Percentiles rank a stretch among this genome's conserved stretches.
Evolutionary conservation across 2,797 vertebrate genomes (phyloP).

Genomic region (Clarias platycephalus): DNA sequence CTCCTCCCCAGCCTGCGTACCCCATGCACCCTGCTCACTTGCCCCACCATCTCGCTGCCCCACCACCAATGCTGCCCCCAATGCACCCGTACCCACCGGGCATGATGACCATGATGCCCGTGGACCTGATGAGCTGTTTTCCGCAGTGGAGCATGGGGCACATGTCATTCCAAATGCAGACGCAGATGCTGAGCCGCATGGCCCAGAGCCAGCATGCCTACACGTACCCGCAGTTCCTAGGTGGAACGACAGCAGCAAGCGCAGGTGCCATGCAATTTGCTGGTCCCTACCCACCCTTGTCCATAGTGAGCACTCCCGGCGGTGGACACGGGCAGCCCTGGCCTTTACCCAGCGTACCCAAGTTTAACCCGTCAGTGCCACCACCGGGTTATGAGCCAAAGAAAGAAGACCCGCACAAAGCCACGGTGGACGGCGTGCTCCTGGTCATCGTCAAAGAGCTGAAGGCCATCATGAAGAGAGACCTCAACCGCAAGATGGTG

Average conservation of each 20-base stretch:
- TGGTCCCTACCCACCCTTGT: slow-evolving; percentile 81
- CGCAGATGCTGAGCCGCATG: slow-evolving; percentile 96
- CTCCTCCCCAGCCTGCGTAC: slow-evolving; percentile 80
- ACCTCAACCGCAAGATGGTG: slow-evolving; percentile 98
- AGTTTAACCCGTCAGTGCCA: slow-evolving; percentile 94
- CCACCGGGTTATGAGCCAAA: slow-evolving; percentile 90
- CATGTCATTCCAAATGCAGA: slow-evolving; percentile 99
- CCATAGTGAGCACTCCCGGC: slow-evolving; percentile 70
- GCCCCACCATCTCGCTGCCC: slow-evolving; percentile 72
- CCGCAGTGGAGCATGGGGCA: slow-evolving; percentile 92
- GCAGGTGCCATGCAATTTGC: slow-evolving; percentile 78
- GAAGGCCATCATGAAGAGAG: slow-evolving; percentile 98
- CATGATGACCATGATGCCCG: slow-evolving; percentile 89
- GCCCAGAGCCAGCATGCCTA: slow-evolving; percentile 88
- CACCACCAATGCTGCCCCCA: slow-evolving; percentile 80
- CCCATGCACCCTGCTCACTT: slow-evolving; percentile 80
- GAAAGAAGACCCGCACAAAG: slow-evolving; percentile 97
- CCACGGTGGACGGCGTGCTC: slow-evolving; percentile 93
- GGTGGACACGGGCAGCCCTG: slow-evolving; percentile 81
- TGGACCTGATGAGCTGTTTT: slow-evolving; percentile 91
- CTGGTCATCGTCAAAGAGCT: slow-evolving; percentile 94
- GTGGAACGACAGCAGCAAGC: slow-evolving; percentile 54
- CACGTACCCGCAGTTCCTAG: slow-evolving; percentile 85
- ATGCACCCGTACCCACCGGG: slow-evolving; percentile 81
- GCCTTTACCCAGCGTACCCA: slow-evolving; percentile 83